phyloP scores from a whole-genome alignment of 2,113 vertebrate genomes.

The Kryptolebias marmoratus region DNA sequence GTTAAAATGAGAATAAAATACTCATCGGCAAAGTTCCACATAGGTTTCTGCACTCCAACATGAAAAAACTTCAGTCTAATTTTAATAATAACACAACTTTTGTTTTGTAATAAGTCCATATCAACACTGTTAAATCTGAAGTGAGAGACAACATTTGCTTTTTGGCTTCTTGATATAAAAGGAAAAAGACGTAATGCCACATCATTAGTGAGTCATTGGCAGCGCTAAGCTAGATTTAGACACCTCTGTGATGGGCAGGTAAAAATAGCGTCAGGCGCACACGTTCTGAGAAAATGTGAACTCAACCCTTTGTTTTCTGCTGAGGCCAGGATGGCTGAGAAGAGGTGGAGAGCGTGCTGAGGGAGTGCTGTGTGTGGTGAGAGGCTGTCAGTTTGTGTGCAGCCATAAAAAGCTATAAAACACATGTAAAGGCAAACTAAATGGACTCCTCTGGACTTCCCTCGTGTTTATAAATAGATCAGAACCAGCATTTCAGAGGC shows the following conservation, averaged over 20 bases:
- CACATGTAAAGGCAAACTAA: conserved; percentile 45
- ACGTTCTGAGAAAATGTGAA: conserved; percentile 9
- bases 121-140: too few relatives aligned
- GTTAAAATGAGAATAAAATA: too few relatives aligned
- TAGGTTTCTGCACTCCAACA: too few relatives aligned
- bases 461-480: conserved; percentile 11
- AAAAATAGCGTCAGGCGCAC: conserved; percentile 46
- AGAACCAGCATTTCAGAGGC: not conserved
- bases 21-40: too few relatives aligned
- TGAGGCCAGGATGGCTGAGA: conserved; percentile 15
- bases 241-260: conserved; percentile 27
- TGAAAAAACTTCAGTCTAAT: too few relatives aligned
- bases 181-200: not conserved
- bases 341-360: conserved; percentile 3
- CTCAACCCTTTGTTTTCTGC: conserved; percentile 25
- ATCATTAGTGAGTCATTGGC: conserved; percentile 26
- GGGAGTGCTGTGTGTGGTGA: conserved; percentile 12
- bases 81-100: too few relatives aligned
- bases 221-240: conserved; percentile 23
- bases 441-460: conserved; percentile 40
- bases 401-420: conserved; percentile 42
- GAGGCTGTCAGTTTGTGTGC: conserved; percentile 50
- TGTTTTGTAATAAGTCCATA: too few relatives aligned
- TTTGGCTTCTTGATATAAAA: not conserved
- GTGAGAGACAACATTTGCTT: not conserved